These are phyloP conservation scores for Erpetoichthys calabaricus DNA, from an alignment of 2,797 vertebrate genomes.

Conservation along the genomic window DNA sequence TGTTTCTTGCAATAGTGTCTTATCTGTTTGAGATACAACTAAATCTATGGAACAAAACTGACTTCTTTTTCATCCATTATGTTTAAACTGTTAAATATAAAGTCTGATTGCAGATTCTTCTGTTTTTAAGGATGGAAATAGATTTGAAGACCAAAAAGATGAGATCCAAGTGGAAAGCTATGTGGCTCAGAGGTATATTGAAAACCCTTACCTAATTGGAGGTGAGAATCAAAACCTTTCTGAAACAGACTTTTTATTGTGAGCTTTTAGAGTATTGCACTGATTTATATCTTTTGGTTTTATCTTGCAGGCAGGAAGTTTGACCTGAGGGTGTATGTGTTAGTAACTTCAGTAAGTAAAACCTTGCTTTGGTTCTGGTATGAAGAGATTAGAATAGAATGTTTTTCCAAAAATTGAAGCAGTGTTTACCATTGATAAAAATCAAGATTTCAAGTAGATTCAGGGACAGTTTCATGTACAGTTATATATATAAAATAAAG, in stretches of 20 bases:
- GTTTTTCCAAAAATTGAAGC: too few species aligned
- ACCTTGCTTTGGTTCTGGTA: neutral
- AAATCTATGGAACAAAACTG: too few species aligned
- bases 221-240: conserved; percentile 33
- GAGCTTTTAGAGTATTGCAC: neutral
- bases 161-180: conserved; percentile 70
- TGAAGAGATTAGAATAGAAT: too few species aligned
- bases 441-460: too few species aligned
- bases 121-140: conserved; percentile 47
- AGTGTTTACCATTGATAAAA: too few species aligned
- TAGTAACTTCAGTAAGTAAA: conserved; percentile 65
- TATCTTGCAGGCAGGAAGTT: conserved; percentile 60
- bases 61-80: too few species aligned
- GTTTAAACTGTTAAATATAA: too few species aligned
- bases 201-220: conserved; percentile 79
- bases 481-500: too few species aligned
- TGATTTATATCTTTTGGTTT: neutral
- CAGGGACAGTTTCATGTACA: too few species aligned
- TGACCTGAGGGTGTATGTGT: conserved; percentile 72
- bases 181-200: conserved; percentile 75
- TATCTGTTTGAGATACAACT: too few species aligned
- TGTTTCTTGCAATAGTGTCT: too few species aligned
- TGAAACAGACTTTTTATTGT: neutral
- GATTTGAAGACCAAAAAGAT: conserved; percentile 69
- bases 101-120: neutral